Percentiles rank a stretch among this genome's conserved stretches.
Conservation (phyloP, 2,888 invertebrate species). For the Litoditis marina region DNA sequence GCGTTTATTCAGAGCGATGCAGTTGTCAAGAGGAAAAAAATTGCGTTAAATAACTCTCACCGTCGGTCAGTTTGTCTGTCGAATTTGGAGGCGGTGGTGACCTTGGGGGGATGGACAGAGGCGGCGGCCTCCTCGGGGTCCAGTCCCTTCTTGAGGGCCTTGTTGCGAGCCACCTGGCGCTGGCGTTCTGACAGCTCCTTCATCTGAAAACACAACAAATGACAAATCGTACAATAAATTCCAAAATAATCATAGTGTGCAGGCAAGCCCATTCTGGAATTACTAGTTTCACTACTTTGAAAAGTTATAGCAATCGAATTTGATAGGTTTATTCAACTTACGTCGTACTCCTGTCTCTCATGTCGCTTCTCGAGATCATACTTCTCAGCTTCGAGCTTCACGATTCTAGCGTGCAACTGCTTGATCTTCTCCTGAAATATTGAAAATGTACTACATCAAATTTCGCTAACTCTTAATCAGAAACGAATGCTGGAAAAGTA, state of each 20-base stretch:
- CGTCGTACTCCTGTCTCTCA: slow-evolving; percentile 62
- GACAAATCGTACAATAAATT: neutral
- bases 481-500: neutral
- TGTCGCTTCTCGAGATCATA: slow-evolving; percentile 62
- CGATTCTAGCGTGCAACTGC: slow-evolving; percentile 58
- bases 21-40: neutral
- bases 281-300: neutral
- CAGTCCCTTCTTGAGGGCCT: slow-evolving; percentile 60
- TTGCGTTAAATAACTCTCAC: no score
- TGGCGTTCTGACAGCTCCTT: slow-evolving; percentile 61
- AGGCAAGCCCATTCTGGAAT: no score
- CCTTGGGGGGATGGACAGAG: slow-evolving; percentile 66
- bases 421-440: slow-evolving; percentile 60
- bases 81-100: slow-evolving; percentile 87
- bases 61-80: slow-evolving; percentile 80
- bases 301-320: neutral
- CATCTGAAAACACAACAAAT: slow-evolving; percentile 42
- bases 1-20: neutral
- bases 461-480: neutral
- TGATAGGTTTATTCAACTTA: slow-evolving; percentile 21
- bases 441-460: no score
- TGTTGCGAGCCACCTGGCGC: slow-evolving; percentile 60
- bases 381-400: slow-evolving; percentile 61
- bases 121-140: slow-evolving; percentile 58
- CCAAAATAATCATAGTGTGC: neutral